phyloP scores from a whole-genome alignment of 2,113 vertebrate species.

The Laticauda colubrina region DNA sequence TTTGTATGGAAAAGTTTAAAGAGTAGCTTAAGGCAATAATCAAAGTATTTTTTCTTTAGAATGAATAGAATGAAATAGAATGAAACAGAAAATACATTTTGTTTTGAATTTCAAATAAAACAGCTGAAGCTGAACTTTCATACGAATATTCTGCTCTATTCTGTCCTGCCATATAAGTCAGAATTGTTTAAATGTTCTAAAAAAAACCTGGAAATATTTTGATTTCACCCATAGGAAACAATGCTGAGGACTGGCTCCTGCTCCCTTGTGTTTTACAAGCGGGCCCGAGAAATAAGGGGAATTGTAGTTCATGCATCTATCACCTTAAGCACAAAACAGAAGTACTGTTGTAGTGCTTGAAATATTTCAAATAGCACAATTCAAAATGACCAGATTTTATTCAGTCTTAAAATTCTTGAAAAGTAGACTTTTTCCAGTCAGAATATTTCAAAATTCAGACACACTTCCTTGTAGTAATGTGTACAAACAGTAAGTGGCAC shows the following conservation, averaged over 20 bases:
- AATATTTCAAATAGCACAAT: not conserved
- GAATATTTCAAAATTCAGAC: not conserved
- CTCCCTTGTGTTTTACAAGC: not conserved
- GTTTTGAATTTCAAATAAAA: not conserved
- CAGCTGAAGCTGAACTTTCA: not conserved
- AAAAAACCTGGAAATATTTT: not conserved
- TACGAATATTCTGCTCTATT: not conserved
- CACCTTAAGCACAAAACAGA: not conserved
- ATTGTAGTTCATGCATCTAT: not conserved
- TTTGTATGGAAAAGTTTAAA: not conserved
- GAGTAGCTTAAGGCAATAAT: not conserved
- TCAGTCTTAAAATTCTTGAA: not conserved
- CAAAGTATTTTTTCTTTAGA: not conserved
- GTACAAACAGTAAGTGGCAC: constrained; percentile 61
- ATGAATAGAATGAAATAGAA: too few species aligned
- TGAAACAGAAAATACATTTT: not conserved
- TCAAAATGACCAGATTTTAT: not conserved
- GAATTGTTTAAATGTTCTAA: not conserved
- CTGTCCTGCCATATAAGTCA: not conserved
- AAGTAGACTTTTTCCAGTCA: not conserved
- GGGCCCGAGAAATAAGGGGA: not conserved
- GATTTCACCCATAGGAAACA: not conserved
- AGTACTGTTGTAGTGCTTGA: not conserved
- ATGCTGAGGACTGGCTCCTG: not conserved
- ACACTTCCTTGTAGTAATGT: constrained; percentile 45